phyloP scores from a whole-genome alignment of 2,113 vertebrate species.

The Panthera leo region DNA sequence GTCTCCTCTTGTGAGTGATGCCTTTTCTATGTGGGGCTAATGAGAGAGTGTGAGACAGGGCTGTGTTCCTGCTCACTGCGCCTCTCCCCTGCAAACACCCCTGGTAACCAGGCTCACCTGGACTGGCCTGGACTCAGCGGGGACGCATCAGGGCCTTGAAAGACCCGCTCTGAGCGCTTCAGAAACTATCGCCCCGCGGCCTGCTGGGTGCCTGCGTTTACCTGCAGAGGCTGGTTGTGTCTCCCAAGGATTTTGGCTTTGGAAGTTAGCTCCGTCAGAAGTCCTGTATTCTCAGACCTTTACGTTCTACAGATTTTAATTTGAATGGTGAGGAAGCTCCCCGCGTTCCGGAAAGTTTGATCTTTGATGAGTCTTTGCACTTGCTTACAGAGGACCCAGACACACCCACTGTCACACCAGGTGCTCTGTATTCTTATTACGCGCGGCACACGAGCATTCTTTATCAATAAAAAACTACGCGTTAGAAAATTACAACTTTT shows the following conservation, averaged over 20 bases:
- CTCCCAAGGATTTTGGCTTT: background rate
- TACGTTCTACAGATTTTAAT: background rate
- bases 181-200: background rate
- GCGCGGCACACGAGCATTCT: background rate
- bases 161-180: background rate
- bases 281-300: background rate
- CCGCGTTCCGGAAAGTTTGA: background rate
- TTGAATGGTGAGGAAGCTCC: background rate
- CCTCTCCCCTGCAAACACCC: rapidly evolving
- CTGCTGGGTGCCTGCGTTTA: background rate
- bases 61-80: background rate
- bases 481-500: slow-evolving; percentile 82
- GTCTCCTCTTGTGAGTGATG: slow-evolving; percentile 62
- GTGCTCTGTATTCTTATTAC: slow-evolving; percentile 32
- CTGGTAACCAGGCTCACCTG: background rate
- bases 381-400: background rate
- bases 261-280: background rate
- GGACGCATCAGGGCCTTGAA: background rate
- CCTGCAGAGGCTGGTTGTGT: background rate
- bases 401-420: background rate
- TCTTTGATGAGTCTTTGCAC: background rate
- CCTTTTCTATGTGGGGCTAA: slow-evolving; percentile 62
- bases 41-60: slow-evolving; percentile 49
- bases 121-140: background rate
- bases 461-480: slow-evolving; percentile 60